Conservation (phyloP, 2,888 invertebrate genomes). For the Oligia strigilis region DNA sequence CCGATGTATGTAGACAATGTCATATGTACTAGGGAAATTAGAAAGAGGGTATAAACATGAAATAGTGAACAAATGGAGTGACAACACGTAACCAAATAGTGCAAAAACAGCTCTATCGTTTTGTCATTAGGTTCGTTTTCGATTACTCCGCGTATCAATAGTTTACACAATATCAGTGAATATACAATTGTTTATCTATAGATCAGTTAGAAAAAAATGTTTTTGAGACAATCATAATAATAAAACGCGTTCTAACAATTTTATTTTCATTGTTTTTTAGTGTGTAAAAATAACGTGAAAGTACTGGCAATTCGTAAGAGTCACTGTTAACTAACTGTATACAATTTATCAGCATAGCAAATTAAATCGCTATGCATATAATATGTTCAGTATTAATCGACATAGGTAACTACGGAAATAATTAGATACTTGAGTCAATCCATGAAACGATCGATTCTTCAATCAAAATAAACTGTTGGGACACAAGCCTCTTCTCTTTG, state of each 20-base stretch:
- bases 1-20: slow-evolving; percentile 81
- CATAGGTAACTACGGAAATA: background rate
- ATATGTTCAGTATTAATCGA: background rate
- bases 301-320: background rate
- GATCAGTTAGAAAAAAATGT: background rate
- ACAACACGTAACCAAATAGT: background rate
- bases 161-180: background rate
- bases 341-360: background rate
- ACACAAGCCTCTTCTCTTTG: no score
- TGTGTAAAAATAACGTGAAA: background rate
- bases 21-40: background rate
- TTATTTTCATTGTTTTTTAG: slow-evolving; percentile 34
- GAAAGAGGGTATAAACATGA: background rate
- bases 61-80: background rate
- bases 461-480: background rate
- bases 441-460: background rate
- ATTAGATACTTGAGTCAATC: background rate
- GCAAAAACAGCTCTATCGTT: background rate
- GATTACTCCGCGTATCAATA: background rate
- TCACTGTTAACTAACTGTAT: background rate
- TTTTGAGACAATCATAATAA: slow-evolving; percentile 6
- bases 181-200: slow-evolving; percentile 26
- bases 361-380: background rate
- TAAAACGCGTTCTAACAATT: slow-evolving; percentile 33
- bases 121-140: background rate